Evolutionary conservation across 2,113 vertebrate genomes (phyloP), one percentile per base, ranked within the genome.

Genomic region (Oceanodroma tethys): DNA sequence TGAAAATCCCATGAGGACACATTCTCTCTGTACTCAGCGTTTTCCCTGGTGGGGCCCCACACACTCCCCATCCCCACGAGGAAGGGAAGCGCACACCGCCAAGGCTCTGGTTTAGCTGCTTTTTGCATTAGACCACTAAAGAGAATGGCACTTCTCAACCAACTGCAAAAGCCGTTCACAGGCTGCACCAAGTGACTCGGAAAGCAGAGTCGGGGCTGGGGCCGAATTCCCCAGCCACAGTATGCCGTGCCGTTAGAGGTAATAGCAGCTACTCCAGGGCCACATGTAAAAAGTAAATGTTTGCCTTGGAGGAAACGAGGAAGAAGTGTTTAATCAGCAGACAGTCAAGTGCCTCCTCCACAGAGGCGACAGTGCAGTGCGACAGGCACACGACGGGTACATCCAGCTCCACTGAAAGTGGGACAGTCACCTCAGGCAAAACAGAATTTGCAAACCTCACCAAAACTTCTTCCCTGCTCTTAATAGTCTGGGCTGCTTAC

Each of bases 251-350:
- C 3, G 2, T 27, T 20, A 30, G 84, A 81, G 38, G 38, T 7
- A 63, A 48, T 1, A 48, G 67, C 86, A 92, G 75, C 80, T 66
- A 47, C 88, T 91, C 95, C 59, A 71, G 88, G 89, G 88, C 86
- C 88, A 80, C 55, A 25, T 34, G 60, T 43, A n/a, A 63, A 94
- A 97, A 95, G 95, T 81, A 96, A 96, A 97, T 96, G 95, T 97
- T 96, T 95, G 96, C 93, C 95, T 96, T 96, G 84, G 89, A 94
- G 90, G 70, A 96, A 81, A 27, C 2, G 4, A 84, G 60, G 84
- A 79, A 89, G 89, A 93, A 94, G 71, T 91, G 91, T 95, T 96
- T 96, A 91, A 95, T 96, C 90, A 96, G 92, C 95, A 97, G 89
- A n/a, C 25, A 92, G 86, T 25, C 60, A 76, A 96, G 84, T 68